phyloP scores from a whole-genome alignment of 2,113 vertebrate genomes.

The Mustelus asterias region DNA sequence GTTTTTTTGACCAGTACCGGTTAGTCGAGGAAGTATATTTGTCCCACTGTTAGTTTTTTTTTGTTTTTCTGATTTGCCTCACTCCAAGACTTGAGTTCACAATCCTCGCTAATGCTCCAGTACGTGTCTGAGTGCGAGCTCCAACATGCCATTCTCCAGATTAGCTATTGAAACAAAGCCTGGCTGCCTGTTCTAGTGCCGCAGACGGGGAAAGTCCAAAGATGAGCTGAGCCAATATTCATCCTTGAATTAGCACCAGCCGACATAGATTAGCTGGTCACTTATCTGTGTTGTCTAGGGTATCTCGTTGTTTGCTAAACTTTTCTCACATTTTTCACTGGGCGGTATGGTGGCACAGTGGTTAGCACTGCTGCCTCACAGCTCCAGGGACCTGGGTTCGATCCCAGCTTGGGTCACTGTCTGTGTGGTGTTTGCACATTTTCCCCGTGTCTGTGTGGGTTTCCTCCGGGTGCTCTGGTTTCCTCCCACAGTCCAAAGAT shows the following conservation, averaged over 20 bases:
- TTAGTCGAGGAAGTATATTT: not conserved
- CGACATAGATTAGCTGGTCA: not conserved
- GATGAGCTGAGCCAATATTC: not conserved
- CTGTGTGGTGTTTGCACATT: too few relatives aligned
- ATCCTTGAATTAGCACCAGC: not conserved
- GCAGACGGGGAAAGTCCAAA: not conserved
- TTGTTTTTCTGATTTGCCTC: not conserved
- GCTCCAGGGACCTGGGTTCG: too few relatives aligned
- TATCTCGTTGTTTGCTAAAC: not conserved
- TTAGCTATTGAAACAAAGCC: not conserved
- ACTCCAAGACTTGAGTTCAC: not conserved
- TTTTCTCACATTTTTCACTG: not conserved
- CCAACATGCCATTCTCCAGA: not conserved
- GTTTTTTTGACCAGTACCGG: too few relatives aligned
- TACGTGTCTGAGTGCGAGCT: not conserved
- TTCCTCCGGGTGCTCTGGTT: too few relatives aligned
- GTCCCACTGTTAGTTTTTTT: not conserved
- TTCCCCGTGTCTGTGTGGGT: too few relatives aligned
- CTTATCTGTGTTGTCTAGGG: not conserved
- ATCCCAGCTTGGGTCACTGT: too few relatives aligned
- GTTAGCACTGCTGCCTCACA: too few relatives aligned
- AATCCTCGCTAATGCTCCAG: not conserved
- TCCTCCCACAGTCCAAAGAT: too few relatives aligned
- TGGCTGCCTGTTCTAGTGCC: not conserved
- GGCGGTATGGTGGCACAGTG: too few relatives aligned